Percentiles rank a stretch among this genome's conserved stretches.
Conservation (phyloP, 2,113 vertebrate species). For the Catharus bicknelli region DNA sequence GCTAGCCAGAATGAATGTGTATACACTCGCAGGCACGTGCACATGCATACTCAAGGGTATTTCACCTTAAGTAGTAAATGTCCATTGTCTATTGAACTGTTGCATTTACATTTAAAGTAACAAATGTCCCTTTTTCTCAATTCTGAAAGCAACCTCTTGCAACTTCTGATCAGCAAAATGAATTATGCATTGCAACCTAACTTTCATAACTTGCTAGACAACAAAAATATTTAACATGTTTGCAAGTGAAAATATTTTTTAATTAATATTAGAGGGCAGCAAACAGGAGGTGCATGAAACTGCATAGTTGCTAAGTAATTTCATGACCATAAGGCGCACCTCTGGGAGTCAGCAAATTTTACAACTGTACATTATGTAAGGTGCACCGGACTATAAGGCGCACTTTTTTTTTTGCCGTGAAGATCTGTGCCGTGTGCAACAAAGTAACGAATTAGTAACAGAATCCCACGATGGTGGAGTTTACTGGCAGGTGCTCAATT, state of each 20-base stretch:
- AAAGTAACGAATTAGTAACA: too few relatives aligned
- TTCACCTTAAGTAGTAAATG: background rate
- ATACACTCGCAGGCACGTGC: rapidly evolving
- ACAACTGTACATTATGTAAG: too few relatives aligned
- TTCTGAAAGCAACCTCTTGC: background rate
- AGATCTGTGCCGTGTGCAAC: too few relatives aligned
- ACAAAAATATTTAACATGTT: background rate
- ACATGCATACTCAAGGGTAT: background rate
- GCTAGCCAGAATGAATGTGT: background rate
- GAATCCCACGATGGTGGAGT: too few relatives aligned
- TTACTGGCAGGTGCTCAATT: too few relatives aligned
- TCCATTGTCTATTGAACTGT: background rate
- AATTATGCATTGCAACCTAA: background rate
- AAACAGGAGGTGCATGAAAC: background rate
- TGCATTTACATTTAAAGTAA: background rate
- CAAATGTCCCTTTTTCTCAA: background rate
- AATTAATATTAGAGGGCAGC: background rate
- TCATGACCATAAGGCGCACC: background rate
- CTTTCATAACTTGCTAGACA: background rate
- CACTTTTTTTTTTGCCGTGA: too few relatives aligned
- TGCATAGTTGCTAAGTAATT: background rate
- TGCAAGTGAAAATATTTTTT: background rate
- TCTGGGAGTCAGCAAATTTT: too few relatives aligned
- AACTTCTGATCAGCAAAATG: background rate
- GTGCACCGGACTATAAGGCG: too few relatives aligned